phyloP scores from a whole-genome alignment of 1,140 invertebrate species.

The Phocides pigmalion region DNA sequence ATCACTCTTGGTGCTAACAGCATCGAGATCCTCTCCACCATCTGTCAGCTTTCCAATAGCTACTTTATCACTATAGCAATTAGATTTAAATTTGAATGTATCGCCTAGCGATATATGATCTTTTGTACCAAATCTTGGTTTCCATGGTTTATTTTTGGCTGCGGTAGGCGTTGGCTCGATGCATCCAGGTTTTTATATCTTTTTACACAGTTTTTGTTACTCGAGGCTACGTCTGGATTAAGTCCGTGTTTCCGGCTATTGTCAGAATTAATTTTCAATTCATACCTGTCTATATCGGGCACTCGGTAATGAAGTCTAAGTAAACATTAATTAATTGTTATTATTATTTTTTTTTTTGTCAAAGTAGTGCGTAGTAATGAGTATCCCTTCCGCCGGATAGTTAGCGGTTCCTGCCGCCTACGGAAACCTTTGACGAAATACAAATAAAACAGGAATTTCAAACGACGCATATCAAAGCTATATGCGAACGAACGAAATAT shows the following conservation, averaged over 20 bases:
- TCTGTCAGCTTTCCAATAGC: neutral
- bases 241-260: conserved; percentile 74
- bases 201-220: conserved; percentile 65
- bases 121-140: conserved; percentile 13
- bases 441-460: too few relatives aligned
- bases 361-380: too few relatives aligned
- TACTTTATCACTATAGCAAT: neutral
- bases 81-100: conserved; percentile 30
- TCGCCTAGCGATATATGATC: neutral
- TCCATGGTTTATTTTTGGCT: conserved; percentile 76
- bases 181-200: conserved; percentile 64
- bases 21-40: neutral
- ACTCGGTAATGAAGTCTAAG: neutral
- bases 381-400: too few relatives aligned
- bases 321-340: neutral
- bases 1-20: conserved; percentile 35
- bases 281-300: conserved; percentile 39
- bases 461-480: too few relatives aligned
- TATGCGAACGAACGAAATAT: too few relatives aligned
- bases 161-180: conserved; percentile 79
- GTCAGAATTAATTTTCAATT: conserved; percentile 60
- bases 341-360: neutral
- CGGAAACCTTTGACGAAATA: too few relatives aligned
- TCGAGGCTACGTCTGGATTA: conserved; percentile 60
- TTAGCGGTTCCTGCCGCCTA: too few relatives aligned